Evolutionary conservation across 1,140 invertebrate genomes (phyloP), one percentile per base, ranked within the genome.

Genomic region (Lasioglossum baleicum): DNA sequence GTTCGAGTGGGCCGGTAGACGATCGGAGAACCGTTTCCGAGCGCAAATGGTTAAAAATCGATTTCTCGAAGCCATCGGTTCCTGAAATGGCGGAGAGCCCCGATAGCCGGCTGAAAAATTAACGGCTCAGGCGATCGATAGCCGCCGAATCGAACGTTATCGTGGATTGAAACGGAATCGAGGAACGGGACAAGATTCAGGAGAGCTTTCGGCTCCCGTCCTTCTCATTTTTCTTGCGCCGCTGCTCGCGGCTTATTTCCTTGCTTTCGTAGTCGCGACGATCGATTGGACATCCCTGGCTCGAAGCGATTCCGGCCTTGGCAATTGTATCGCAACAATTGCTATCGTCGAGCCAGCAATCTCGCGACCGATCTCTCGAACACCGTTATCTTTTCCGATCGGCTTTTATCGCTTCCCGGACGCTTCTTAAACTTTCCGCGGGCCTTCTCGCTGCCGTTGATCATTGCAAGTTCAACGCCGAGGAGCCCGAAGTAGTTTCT

Each of bases 251-350:
- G 53, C 58, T 82, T 68, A 58, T 75, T 75, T 75, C 63, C 70
- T 70, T 40, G 15, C 40, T 70, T 35, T 56, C 70, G 61, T 26
- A 73, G 44, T 56, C 71, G 63, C 11, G 10, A 40, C 75, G 51
- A 73, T 75, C 76, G 77, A 83, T 81, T 51, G 70, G 61, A 71
- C 78, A 78, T 82, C 76, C 60, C 64, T 85, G 68, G 61, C 71
- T 53, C n/a, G 48, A 26, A 82, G 71, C 71, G 60, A 79, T 82
- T 85, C 70, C 67, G 84, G 60, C 65, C 69, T 68, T 77, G 74
- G 48, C 79, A 58, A 75, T 85, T 75, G 75, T 82, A 75, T 58
- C 35, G n/a, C 20, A 60, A 61, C 80, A 78, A 79, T 82, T 82
- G 66, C 51, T 60, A 76, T 63, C 48, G 64, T 64, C 51, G 77